Percentiles rank a stretch among this genome's conserved stretches.
Evolutionary conservation across 2,113 vertebrate genomes (phyloP).

Genomic region (Amia ocellicauda): DNA sequence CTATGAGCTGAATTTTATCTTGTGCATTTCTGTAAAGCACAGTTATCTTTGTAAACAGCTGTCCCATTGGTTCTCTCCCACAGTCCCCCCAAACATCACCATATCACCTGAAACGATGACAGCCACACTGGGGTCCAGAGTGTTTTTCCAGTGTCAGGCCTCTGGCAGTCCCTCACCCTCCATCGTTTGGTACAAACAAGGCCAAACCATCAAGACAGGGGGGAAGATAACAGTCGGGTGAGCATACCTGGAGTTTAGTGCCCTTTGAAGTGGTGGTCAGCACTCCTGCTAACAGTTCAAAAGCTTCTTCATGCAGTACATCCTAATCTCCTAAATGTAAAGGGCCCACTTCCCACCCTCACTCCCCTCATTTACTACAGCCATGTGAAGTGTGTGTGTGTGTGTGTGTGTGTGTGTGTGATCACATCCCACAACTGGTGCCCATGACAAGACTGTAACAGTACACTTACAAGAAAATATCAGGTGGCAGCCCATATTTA

Average conservation of each 20-base stretch:
- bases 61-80: conserved; percentile 12
- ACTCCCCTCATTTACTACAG: no score
- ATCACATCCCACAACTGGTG: not conserved
- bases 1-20: not conserved
- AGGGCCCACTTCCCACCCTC: no score
- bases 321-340: no score
- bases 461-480: no score
- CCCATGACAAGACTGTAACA: no score
- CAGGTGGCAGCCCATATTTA: not conserved
- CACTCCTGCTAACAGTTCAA: not conserved
- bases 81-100: conserved; percentile 61
- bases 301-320: no score
- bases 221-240: conserved; percentile 56
- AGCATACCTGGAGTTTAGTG: not conserved
- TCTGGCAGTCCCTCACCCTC: conserved; percentile 58
- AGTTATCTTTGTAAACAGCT: not conserved
- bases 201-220: conserved; percentile 58
- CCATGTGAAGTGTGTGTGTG: no score
- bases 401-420: not conserved
- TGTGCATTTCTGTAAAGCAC: not conserved
- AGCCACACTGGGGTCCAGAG: conserved; percentile 52
- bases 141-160: conserved; percentile 58
- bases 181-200: conserved; percentile 62
- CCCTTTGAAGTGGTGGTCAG: not conserved
- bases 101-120: conserved; percentile 53